Evolutionary conservation across 2,113 vertebrate species (phyloP), one percentile per base, ranked within the genome.

Genomic region (Cyphomyrus discorhynchus): DNA sequence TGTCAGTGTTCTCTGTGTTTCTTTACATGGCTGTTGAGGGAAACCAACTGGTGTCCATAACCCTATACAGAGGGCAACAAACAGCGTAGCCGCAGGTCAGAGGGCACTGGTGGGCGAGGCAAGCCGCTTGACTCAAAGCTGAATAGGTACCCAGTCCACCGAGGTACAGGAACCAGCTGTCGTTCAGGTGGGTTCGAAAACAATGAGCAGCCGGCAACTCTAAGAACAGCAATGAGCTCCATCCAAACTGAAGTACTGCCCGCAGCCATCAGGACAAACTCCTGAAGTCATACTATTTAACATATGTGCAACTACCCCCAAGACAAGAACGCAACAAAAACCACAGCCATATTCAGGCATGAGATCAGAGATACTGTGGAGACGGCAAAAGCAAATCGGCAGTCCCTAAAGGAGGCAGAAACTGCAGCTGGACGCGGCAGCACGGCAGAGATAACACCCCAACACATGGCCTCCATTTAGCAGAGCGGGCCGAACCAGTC

Each of bases 401-500:
- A 80, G 13, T 35, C 74, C n/a, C n/a, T 13, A 31, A 27, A 66
- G 3, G 9, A 70, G 39, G 24, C 39, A 46, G 82, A 86, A 49
- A n/a, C 83, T 49, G 4, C 83, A 85, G 21, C 45, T 50, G 83
- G 47, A 47, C 46, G 11, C 82, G 0, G 21, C 83, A 86, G 46
- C 45, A 27, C 1, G 11, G 47, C 19, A 3, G 83, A 86, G 83
- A 50, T 49, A 86, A 86, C 21, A 49, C 19, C 83, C 21, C 4
- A 24, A 86, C 45, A 86, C 83, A 86, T 46, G n/a, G 83, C 83
- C 46, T 86, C 46, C 83, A 86, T 86, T 86, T 86, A 86, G 83
- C 47, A 87, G 15, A 87, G 82, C 19, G n/a, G 7, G 45, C 80
- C 19, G 19, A 24, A 8, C 45, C 80, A 66, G n/a, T 4, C 80